phyloP scores from a whole-genome alignment of 2,797 vertebrate genomes.

The Cetoscarus ocellatus region DNA sequence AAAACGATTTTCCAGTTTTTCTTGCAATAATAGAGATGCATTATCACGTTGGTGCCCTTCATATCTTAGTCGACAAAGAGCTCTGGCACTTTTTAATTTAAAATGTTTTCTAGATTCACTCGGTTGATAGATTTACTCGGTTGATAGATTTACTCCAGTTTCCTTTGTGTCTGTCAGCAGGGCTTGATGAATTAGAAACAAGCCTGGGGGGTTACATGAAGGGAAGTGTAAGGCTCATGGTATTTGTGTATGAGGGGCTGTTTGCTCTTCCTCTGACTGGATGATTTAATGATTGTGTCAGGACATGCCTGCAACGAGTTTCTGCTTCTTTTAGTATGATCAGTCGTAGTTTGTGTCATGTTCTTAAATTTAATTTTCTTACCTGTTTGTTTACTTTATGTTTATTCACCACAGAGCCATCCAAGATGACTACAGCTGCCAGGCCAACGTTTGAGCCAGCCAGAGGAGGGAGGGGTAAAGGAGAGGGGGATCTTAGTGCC shows the following conservation, averaged over 20 bases:
- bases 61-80: too few species aligned
- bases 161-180: neutral
- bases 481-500: slow-evolving; percentile 97
- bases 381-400: neutral
- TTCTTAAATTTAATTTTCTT: neutral
- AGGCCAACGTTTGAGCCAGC: slow-evolving; percentile 98
- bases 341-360: neutral
- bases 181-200: neutral
- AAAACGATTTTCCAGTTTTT: too few species aligned
- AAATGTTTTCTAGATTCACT: too few species aligned
- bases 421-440: slow-evolving; percentile 95
- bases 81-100: too few species aligned
- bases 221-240: neutral
- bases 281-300: neutral
- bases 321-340: neutral
- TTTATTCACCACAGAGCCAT: slow-evolving; percentile 40
- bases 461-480: slow-evolving; percentile 96
- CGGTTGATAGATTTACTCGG: too few species aligned
- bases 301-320: neutral
- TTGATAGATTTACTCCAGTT: neutral
- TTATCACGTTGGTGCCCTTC: too few species aligned
- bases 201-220: neutral
- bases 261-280: neutral
- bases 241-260: neutral
- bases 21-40: too few species aligned